A percentile compares a stretch with the other conserved stretches of the same genome.
Evolutionary conservation across 2,888 invertebrate species (phyloP).

Genomic region (Stramonita haemastoma): DNA sequence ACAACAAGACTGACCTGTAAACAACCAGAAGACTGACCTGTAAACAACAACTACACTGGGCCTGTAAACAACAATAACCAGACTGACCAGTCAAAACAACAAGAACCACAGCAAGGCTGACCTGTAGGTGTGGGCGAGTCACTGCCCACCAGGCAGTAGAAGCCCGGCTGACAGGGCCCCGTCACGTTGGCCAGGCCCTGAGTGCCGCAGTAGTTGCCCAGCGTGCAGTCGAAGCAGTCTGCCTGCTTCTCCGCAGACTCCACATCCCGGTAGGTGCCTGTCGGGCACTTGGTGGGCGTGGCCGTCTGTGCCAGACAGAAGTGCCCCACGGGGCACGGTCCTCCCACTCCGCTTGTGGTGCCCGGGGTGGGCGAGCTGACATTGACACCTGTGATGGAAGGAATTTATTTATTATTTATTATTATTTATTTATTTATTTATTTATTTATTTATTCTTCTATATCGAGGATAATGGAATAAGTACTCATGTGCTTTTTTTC

Average conservation of each 20-base stretch:
- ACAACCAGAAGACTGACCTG: too few relatives aligned
- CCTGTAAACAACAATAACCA: too few relatives aligned
- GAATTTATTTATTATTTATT: too few relatives aligned
- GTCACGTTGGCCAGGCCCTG: constrained; percentile 64
- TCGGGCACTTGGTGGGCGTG: constrained; percentile 72
- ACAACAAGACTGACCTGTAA: too few relatives aligned
- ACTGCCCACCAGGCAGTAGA: constrained; percentile 71
- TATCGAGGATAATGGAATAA: too few relatives aligned
- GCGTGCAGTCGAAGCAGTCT: constrained; percentile 70
- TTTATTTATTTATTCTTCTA: too few relatives aligned
- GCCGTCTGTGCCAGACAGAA: constrained; percentile 73
- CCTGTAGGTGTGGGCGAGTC: constrained; percentile 69
- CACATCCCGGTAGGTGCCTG: constrained; percentile 69
- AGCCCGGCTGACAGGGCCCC: constrained; percentile 72
- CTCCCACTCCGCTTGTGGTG: constrained; percentile 70
- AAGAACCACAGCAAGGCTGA: constrained; percentile 49
- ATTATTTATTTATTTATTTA: too few relatives aligned
- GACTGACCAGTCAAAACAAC: too few relatives aligned
- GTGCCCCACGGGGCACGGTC: constrained; percentile 73
- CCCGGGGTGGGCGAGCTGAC: constrained; percentile 67
- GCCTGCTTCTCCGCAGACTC: constrained; percentile 51
- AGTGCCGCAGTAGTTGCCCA: constrained; percentile 71
- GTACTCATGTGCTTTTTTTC: too few relatives aligned
- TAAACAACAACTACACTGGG: too few relatives aligned
- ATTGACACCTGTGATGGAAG: constrained; percentile 63